Base-by-base conservation (phyloP, 2,888 invertebrate species). In the Xestia c-nigrum region DNA sequence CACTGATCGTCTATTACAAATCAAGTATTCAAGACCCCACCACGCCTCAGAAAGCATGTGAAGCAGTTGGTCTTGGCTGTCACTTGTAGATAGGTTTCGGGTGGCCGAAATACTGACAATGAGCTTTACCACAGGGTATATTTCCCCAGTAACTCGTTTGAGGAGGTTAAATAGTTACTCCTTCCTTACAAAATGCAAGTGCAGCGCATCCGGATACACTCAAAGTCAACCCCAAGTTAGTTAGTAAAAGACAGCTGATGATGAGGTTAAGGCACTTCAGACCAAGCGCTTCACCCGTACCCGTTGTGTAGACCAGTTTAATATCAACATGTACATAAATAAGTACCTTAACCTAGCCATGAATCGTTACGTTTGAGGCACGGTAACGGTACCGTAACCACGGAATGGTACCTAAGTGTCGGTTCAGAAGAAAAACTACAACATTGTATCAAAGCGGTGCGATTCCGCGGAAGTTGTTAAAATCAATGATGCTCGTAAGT, bases 401-500 rank as follows among this genome's bases (percentile, higher is more conserved):
- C 43, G 24, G 47, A 64, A 63, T 59, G 63, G 14, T 40, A 50
- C 43, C 55, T 24, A 19, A 61, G 50, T 52, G 31, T 12, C 63
- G 38, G 50, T 61, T 43, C 7, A 46, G 14, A 61, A 61, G 38
- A 72, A 72, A 67, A 69, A 59, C 71, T 71, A 61, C 63, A 66
- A 66, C 64, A 69, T n/a, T 63, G 63, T 59, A 71, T 14, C 52
- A 40, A 6, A 46, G 14, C 21, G n/a, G 10, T 31, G 72, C 59
- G 65, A 71, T 73, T 68, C 66, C 47, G 46, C 76, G 86, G 78
- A 81, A 84, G 78, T 72, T 76, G 74, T 84, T 73, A 85, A 85
- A 85, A 78, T 86, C 81, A 86, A 84, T 86, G 81, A 76, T 50
- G 72, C 74, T 66, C 43, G 76, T 65, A 73, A 86, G 40, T 72